Percentiles rank a stretch among this genome's conserved stretches.
phyloP scores from a whole-genome alignment of 1,140 invertebrate genomes.

The Macrotrachela quadricornifera region DNA sequence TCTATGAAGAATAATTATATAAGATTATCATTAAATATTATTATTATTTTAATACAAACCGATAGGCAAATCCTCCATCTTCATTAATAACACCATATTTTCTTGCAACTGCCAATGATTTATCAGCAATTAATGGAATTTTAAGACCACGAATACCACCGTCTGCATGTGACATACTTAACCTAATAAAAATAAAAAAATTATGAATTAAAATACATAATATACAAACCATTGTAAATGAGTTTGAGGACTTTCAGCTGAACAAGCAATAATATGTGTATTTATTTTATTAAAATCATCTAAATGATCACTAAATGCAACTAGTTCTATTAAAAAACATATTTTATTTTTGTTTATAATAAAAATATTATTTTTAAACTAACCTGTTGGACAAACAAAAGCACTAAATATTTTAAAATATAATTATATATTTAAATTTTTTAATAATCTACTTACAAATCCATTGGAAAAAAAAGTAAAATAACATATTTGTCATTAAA shows the following conservation, averaged over 20 bases:
- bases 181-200: slow-evolving; percentile 3
- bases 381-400: slow-evolving; percentile 68
- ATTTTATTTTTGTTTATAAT: no score
- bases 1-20: slow-evolving; percentile 32
- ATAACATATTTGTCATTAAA: slow-evolving; percentile 84
- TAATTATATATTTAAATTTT: background rate
- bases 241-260: slow-evolving; percentile 81
- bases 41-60: slow-evolving; percentile 33
- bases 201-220: background rate
- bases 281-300: slow-evolving; percentile 67
- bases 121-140: slow-evolving; percentile 76
- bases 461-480: slow-evolving; percentile 82
- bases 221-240: slow-evolving; percentile 48
- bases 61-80: slow-evolving; percentile 49
- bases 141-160: slow-evolving; percentile 71
- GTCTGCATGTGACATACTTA: slow-evolving; percentile 31
- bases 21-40: background rate
- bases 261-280: slow-evolving; percentile 67
- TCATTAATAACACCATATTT: slow-evolving; percentile 71
- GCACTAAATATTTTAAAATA: slow-evolving; percentile 31
- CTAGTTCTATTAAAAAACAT: slow-evolving; percentile 42
- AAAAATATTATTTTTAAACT: no score
- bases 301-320: slow-evolving; percentile 73
- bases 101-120: slow-evolving; percentile 60
- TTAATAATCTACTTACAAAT: slow-evolving; percentile 50